Conservation (phyloP, 2,888 invertebrate species). For the Zaprionus bogoriensis region DNA sequence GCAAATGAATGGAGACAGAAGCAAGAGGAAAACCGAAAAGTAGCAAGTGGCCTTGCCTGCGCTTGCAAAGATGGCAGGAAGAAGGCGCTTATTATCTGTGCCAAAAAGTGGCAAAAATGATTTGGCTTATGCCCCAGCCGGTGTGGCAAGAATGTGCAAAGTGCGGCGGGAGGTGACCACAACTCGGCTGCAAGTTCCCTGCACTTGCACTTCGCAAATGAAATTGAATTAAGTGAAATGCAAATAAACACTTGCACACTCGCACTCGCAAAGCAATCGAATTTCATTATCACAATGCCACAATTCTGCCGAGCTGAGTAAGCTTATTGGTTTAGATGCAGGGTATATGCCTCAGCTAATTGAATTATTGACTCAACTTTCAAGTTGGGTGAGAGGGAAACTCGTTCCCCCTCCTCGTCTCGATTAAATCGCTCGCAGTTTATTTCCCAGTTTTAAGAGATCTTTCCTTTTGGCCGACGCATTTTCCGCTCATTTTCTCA, state of each 20-base stretch:
- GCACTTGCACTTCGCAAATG: conserved; percentile 14
- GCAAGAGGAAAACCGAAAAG: background rate
- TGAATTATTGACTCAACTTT: no score
- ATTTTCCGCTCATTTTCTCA: no score
- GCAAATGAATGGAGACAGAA: conserved; percentile 7
- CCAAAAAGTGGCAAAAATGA: background rate
- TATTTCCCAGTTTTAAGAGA: no score
- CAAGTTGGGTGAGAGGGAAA: background rate
- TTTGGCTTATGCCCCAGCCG: background rate
- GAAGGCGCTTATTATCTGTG: background rate
- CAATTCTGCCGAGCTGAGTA: background rate
- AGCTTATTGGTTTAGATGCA: background rate
- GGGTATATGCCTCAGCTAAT: background rate
- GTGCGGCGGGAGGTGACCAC: background rate
- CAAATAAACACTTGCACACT: conserved; percentile 12
- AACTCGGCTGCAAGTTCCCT: background rate
- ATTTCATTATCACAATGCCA: background rate
- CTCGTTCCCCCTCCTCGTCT: no score
- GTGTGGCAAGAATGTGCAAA: background rate
- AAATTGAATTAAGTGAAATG: background rate
- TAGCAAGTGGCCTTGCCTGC: background rate
- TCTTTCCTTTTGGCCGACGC: no score
- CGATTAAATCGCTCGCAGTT: no score
- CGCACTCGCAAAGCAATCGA: background rate
- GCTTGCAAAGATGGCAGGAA: background rate